A percentile compares a stretch with the other conserved stretches of the same genome.
Conservation (phyloP, 2,113 vertebrate species). For the Ascaphus truei region DNA sequence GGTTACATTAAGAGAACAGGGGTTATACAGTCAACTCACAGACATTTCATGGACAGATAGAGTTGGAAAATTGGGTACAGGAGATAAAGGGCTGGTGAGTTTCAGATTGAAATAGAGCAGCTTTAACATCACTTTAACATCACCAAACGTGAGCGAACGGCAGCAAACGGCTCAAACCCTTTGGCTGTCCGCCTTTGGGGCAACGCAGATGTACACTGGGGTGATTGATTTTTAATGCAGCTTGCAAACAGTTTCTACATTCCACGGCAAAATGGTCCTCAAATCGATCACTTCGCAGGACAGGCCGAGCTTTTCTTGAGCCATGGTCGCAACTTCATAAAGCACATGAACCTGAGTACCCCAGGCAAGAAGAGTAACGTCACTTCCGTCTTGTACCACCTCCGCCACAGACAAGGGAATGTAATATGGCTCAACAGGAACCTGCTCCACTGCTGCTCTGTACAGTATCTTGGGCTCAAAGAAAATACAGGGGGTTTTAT, state of each 20-base stretch:
- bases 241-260: slow-evolving; percentile 87
- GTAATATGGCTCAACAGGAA: slow-evolving; percentile 81
- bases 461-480: slow-evolving; percentile 99
- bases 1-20: no score
- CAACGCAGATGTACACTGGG: no score
- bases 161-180: no score
- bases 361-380: slow-evolving; percentile 90
- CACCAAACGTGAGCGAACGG: no score
- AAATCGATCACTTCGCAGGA: slow-evolving; percentile 94
- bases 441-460: slow-evolving; percentile 95
- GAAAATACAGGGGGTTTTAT: slow-evolving; percentile 96
- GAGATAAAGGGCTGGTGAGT: no score
- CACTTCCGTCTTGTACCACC: slow-evolving; percentile 83
- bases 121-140: no score
- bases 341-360: slow-evolving; percentile 95
- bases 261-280: slow-evolving; percentile 91
- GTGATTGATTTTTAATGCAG: no score
- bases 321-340: slow-evolving; percentile 86
- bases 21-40: no score
- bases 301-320: slow-evolving; percentile 90
- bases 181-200: no score
- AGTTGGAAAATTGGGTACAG: no score
- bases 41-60: no score
- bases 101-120: no score
- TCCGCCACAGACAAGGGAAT: slow-evolving; percentile 91